Base-by-base conservation (phyloP, 1,140 invertebrate species). In the Brachystomella parvula region DNA sequence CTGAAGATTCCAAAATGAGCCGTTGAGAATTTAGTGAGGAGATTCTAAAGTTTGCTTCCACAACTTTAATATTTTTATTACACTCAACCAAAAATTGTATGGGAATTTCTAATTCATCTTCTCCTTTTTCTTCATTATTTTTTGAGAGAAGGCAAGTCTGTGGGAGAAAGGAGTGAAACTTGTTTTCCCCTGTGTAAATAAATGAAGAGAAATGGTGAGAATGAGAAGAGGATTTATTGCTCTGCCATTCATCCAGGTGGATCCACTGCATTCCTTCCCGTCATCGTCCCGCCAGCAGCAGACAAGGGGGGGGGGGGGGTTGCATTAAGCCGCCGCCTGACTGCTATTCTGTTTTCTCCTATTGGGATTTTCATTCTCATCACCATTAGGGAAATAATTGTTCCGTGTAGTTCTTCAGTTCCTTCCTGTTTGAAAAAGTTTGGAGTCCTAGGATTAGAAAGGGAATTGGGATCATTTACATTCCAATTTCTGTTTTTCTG, bases 61-160 rank as follows among this genome's bases (percentile, higher is more conserved):
- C n/a, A n/a, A n/a, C n/a, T n/a, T n/a, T n/a, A n/a, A n/a, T n/a
- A n/a, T n/a, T n/a, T n/a, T n/a, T n/a, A n/a, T n/a, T n/a, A n/a
- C n/a, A n/a, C n/a, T n/a, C n/a, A n/a, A n/a, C n/a, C n/a, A n/a
- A n/a, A n/a, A n/a, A n/a, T n/a, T n/a, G n/a, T n/a, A n/a, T n/a
- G n/a, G n/a, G n/a, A n/a, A n/a, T n/a, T n/a, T n/a, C n/a, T n/a
- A n/a, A n/a, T n/a, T n/a, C n/a, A n/a, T n/a, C 49, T 15, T 3
- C 49, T 53, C 49, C 49, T 53, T 19, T 53, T 53, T 53, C 49
- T 53, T 53, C 49, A 53, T 53, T 53, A 53, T 53, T 53, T 53
- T 53, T 26, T 26, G 24, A 24, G 3, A 53, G n/a, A n/a, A n/a
- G n/a, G n/a, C n/a, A 15, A 24, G 49, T 53, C 21, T 15, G 24